Evolutionary conservation across 2,888 invertebrate species (phyloP).

Genomic region (Hoplodrina ambigua): DNA sequence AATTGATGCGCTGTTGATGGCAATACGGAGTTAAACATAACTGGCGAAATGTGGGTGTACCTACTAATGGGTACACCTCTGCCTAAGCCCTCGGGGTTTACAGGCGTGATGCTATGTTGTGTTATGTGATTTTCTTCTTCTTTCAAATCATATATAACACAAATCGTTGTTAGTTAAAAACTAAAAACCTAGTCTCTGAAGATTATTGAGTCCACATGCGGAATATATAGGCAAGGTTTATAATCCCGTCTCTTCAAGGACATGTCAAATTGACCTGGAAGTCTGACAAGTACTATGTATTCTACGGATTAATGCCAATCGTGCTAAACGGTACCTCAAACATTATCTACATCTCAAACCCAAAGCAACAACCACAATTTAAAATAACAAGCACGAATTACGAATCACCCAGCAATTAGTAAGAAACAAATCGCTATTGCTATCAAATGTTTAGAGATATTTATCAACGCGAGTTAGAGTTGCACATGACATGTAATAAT

Average conservation of each 20-base stretch:
- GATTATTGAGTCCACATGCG: too few species aligned
- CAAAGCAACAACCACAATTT: constrained; percentile 41
- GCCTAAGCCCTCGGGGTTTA: too few species aligned
- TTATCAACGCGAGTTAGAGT: constrained; percentile 57
- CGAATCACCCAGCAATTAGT: constrained; percentile 61
- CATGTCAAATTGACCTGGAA: constrained; percentile 17
- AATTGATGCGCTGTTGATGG: too few species aligned
- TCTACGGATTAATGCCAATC: constrained; percentile 39
- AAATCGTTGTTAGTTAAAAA: too few species aligned
- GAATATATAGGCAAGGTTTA: neutral
- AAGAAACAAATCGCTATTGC: constrained; percentile 60
- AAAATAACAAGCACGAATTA: constrained; percentile 60
- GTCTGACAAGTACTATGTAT: constrained; percentile 27
- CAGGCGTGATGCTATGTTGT: too few species aligned
- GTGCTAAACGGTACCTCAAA: constrained; percentile 38
- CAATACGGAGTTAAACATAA: too few species aligned
- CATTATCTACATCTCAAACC: constrained; percentile 50
- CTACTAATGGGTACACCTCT: too few species aligned
- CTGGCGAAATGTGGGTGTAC: too few species aligned
- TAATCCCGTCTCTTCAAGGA: constrained; percentile 12
- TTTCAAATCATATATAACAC: too few species aligned
- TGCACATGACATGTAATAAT: constrained; percentile 77
- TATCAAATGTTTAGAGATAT: constrained; percentile 59
- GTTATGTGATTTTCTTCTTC: too few species aligned
- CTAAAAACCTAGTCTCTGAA: too few species aligned